phyloP scores from a whole-genome alignment of 2,888 invertebrate genomes.

The Tachina lurida region DNA sequence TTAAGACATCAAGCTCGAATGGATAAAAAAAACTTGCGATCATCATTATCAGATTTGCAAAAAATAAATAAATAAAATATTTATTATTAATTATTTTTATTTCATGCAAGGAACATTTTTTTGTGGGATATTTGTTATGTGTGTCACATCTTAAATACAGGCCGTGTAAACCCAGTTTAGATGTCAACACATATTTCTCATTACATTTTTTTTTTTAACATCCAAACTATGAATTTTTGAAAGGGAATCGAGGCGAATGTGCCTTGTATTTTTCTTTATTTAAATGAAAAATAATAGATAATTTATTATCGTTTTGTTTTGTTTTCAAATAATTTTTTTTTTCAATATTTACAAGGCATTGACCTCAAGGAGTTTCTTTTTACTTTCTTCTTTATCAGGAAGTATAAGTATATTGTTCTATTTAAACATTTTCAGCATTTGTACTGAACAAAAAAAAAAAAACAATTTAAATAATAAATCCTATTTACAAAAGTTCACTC shows the following conservation, averaged over 20 bases:
- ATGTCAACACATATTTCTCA: too few species aligned
- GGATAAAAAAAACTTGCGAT: neutral
- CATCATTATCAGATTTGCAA: too few species aligned
- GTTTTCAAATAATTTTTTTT: slow-evolving; percentile 20
- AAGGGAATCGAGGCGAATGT: too few species aligned
- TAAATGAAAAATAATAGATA: neutral
- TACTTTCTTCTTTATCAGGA: slow-evolving; percentile 53
- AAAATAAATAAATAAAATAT: too few species aligned
- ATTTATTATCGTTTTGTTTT: slow-evolving; percentile 31
- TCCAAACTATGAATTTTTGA: too few species aligned
- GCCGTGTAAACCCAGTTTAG: too few species aligned
- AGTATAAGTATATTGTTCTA: slow-evolving; percentile 46
- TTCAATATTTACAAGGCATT: slow-evolving; percentile 20
- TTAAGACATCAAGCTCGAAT: neutral
- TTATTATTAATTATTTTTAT: too few species aligned
- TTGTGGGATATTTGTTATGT: too few species aligned
- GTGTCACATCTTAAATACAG: too few species aligned
- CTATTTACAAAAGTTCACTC: slow-evolving; percentile 67
- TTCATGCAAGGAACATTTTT: too few species aligned
- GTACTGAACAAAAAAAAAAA: slow-evolving; percentile 35
- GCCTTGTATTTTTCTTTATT: neutral
- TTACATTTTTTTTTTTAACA: too few species aligned
- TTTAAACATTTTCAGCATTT: slow-evolving; percentile 55
- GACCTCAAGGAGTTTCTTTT: slow-evolving; percentile 31
- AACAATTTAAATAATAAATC: slow-evolving; percentile 51